Base-by-base conservation (phyloP, 1,140 invertebrate species). In the Hylaeus anthracinus region DNA sequence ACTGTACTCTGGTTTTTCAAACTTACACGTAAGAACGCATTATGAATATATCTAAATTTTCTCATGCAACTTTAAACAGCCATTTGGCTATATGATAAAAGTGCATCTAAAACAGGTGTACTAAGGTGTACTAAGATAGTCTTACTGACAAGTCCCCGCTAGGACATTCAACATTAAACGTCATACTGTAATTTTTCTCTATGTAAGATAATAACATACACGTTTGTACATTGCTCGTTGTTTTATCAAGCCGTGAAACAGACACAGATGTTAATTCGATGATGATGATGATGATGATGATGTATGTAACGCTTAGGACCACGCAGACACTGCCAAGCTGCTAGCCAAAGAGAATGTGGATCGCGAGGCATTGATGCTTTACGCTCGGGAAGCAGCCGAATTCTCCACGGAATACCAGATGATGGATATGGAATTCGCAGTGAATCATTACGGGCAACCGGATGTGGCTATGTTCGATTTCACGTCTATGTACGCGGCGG, bases 381-480 rank as follows among this genome's bases (percentile, higher is more conserved):
- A 99, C 94, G 99, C 99, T 0, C 95, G 96, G 69, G 98, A 99
- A 92, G 99, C 99, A 0, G 99, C 99, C 1, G 96, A 98, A 90
- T 99, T 99, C 94, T 98, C 98, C 5, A 99, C 99, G 0, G 96
- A 98, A 91, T 97, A 98, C 90, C 96, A 97, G 90, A 95, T 99
- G 93, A 96, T 97, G 53, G 94, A 97, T 82, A 94, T 98, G 78
- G 98, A 99, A 91, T 99, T 99, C 94, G 98, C 99, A 1, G 97
- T 99, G 0, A 99, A 99, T 94, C 98, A 99, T 93, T 99, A 99
- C 91, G 98, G 98, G 2, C 97, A 99, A 91, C 97, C 98, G 2
- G 99, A 99, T 93, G 98, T 99, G 0, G 98, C 98, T n/a, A 98
- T 99, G 96, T 99, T 99, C 93, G 99, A 99, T 93, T 99, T 99